Base-by-base conservation (phyloP, 1,140 invertebrate species). In the Delia radicum region DNA sequence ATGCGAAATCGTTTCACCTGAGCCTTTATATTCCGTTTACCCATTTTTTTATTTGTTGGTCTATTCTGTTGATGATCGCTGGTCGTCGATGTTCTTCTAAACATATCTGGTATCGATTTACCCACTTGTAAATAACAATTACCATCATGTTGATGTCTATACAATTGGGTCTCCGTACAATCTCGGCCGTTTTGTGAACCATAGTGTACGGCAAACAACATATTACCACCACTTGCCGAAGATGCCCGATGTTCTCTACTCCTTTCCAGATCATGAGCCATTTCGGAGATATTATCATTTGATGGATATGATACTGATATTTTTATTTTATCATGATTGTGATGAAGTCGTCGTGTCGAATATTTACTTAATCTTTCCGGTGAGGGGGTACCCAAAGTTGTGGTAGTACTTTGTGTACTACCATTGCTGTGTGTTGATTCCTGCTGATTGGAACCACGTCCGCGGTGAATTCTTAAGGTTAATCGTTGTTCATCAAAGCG, bases 401-500 rank as follows among this genome's bases (percentile, higher is more conserved):
- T 85, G 27, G 83, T 85, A 3, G 83, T 85, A 74, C 83, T 85
- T 65, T 85, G 83, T 0, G 83, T 85, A 78, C 83, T 85, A 13
- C 83, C 83, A 55, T 85, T 85, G 77, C 83, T 85, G 74, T 85
- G 80, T 75, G 82, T 81, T 6, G 82, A 83, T 73, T 84, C 83
- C 67, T 85, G 82, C 63, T 86, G 82, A 55, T 85, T 82, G 8
- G 81, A 82, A 33, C 83, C 82, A 18, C 83, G 78, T 1, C 95
- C 95, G 2, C 96, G 89, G 86, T 98, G 97, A 79, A 98, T 97
- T 73, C 97, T 90, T 65, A 98, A 87, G 0, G 96, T 98, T 27
- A 98, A 88, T 27, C 94, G 91, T 84, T 96, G 94, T 84, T 97
- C 95, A 78, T 96, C 92, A 85, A 95, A 94, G 61, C 93, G 88